These are phyloP conservation scores for Caenorhabditis sp. DNA, from an alignment of 2,888 invertebrate genomes.

Conservation along the genomic window DNA sequence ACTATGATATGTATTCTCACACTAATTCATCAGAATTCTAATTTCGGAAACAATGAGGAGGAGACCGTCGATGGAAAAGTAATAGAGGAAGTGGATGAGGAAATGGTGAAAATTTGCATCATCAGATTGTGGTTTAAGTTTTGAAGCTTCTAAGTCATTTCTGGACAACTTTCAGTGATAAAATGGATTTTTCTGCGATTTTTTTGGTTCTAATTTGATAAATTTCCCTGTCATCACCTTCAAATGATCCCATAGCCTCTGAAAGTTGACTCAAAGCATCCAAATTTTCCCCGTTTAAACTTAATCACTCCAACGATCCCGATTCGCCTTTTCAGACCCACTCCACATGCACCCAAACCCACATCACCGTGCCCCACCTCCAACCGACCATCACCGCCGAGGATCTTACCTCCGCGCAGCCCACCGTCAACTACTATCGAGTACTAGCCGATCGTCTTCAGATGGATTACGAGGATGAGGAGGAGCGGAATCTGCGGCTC, in stretches of 20 bases:
- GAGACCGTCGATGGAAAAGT: background rate
- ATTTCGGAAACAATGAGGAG: background rate
- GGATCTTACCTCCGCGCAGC: conserved; percentile 40
- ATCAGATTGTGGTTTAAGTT: too few relatives aligned
- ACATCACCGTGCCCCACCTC: conserved; percentile 21
- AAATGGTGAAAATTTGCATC: too few relatives aligned
- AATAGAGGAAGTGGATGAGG: background rate
- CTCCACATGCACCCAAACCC: conserved; percentile 36
- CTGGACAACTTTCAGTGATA: too few relatives aligned
- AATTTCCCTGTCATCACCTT: too few relatives aligned
- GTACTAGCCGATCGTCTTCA: conserved; percentile 36
- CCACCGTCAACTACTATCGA: conserved; percentile 48
- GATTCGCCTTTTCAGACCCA: conserved; percentile 26
- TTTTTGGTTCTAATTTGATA: too few relatives aligned
- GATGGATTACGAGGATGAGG: conserved; percentile 40
- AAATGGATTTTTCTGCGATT: too few relatives aligned
- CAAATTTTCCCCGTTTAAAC: too few relatives aligned
- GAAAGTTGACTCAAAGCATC: too few relatives aligned
- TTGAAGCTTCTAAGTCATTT: background rate
- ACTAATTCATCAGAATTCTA: conserved; percentile 18
- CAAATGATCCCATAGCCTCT: too few relatives aligned
- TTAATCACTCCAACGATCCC: background rate
- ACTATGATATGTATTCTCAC: conserved; percentile 24
- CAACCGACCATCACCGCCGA: conserved; percentile 28
- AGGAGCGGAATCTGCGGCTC: conserved; percentile 15